These are phyloP conservation scores for Poecile atricapillus DNA, from an alignment of 2,113 vertebrate species.

Conservation along the genomic window DNA sequence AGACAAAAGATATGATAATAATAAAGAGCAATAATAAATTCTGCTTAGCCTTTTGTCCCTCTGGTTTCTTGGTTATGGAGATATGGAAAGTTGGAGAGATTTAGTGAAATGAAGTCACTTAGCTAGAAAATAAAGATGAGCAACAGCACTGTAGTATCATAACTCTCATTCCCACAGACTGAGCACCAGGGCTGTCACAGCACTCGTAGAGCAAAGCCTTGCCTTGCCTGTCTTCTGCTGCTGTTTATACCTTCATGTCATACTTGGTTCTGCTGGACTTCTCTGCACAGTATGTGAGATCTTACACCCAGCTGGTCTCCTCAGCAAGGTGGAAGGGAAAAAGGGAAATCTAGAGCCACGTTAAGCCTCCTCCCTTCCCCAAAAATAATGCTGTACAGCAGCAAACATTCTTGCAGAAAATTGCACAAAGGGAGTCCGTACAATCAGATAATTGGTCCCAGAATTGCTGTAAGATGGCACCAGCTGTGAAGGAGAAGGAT, in stretches of 20 bases:
- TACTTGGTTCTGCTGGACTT: neutral
- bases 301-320: neutral
- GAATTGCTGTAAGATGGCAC: neutral
- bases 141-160: neutral
- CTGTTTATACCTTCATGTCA: fast-evolving
- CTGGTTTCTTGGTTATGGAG: neutral
- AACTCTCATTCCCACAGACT: neutral
- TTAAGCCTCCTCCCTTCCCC: neutral
- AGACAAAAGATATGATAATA: slow-evolving; percentile 5
- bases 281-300: neutral
- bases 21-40: slow-evolving; percentile 14
- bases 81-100: neutral
- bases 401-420: neutral
- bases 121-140: neutral
- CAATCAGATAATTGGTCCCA: neutral
- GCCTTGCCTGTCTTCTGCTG: neutral
- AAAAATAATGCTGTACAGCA: neutral
- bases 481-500: neutral
- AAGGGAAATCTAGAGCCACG: neutral
- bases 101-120: slow-evolving; percentile 41
- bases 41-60: slow-evolving; percentile 2
- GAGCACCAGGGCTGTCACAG: neutral
- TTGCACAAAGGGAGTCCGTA: neutral
- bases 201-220: fast-evolving
- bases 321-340: neutral